These are phyloP conservation scores for Parazoanthus swiftii DNA, from an alignment of 92 coral and sea anemone genomes.

Conservation along the genomic window DNA sequence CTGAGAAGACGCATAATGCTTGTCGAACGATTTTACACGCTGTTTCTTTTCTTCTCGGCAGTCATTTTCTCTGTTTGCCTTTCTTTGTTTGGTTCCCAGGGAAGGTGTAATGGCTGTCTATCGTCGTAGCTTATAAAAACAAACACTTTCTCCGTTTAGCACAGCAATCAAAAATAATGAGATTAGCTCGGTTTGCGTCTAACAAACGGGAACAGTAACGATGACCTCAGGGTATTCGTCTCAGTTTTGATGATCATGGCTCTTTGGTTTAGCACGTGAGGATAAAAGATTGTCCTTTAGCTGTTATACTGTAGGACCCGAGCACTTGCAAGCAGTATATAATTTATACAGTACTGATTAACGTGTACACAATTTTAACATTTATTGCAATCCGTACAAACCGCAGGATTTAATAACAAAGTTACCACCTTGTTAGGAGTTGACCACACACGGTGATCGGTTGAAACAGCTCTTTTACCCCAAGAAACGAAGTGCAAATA, in stretches of 20 bases:
- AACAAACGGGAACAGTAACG: background rate
- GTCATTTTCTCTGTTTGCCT: slow-evolving; percentile 32
- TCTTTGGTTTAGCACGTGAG: background rate
- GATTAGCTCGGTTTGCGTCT: background rate
- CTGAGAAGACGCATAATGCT: background rate
- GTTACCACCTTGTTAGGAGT: background rate
- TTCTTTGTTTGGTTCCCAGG: slow-evolving; percentile 21
- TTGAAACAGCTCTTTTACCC: slow-evolving; percentile 1
- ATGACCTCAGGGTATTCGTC: background rate
- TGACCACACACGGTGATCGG: slow-evolving; percentile 22
- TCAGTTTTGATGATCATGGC: background rate
- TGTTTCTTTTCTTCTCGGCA: slow-evolving; percentile 10
- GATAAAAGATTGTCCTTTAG: background rate
- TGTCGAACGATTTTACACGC: background rate
- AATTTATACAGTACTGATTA: background rate
- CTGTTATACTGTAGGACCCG: background rate
- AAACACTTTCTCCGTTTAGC: slow-evolving; percentile 20
- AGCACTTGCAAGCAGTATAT: background rate
- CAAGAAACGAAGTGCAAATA: background rate
- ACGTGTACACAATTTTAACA: background rate
- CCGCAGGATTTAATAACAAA: background rate
- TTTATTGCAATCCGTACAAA: background rate
- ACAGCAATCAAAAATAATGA: background rate
- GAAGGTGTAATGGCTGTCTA: slow-evolving; percentile 34
- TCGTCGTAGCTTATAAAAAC: slow-evolving; percentile 39